Evolutionary conservation across 2,888 invertebrate species (phyloP).

Genomic region (Xiphydria camelus): DNA sequence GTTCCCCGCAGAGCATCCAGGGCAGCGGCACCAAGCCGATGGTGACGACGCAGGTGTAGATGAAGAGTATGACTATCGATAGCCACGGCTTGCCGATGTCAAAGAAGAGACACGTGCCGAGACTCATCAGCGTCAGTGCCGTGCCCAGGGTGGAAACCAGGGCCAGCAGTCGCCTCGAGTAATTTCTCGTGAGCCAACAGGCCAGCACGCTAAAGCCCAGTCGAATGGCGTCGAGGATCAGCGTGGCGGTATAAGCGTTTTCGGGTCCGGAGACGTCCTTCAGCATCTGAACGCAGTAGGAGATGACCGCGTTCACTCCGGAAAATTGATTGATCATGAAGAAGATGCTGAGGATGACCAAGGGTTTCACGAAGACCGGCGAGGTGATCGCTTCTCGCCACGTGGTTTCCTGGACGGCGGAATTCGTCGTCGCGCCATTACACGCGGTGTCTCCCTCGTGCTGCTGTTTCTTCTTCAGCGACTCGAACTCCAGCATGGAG

Average conservation of each 20-base stretch:
- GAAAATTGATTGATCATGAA: slow-evolving; percentile 72
- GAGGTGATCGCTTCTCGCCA: slow-evolving; percentile 16
- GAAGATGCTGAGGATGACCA: slow-evolving; percentile 66
- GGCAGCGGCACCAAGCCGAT: slow-evolving; percentile 70
- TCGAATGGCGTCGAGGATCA: slow-evolving; percentile 68
- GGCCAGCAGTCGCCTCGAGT: slow-evolving; percentile 68
- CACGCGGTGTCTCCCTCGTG: background rate
- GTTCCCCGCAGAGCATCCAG: slow-evolving; percentile 76
- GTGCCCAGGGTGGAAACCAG: slow-evolving; percentile 69
- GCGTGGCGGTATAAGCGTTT: slow-evolving; percentile 69
- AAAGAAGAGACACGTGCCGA: slow-evolving; percentile 60
- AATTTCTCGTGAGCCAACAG: slow-evolving; percentile 66
- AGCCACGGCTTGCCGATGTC: slow-evolving; percentile 60
- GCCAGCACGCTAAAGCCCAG: slow-evolving; percentile 66
- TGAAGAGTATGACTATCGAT: slow-evolving; percentile 61
- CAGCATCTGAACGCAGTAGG: slow-evolving; percentile 70
- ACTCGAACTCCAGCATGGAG: slow-evolving; percentile 26
- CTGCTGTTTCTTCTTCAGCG: slow-evolving; percentile 11
- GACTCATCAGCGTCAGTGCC: slow-evolving; percentile 63
- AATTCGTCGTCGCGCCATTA: background rate
- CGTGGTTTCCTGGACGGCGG: too few species aligned
- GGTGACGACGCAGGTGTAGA: slow-evolving; percentile 65
- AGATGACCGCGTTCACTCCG: slow-evolving; percentile 73
- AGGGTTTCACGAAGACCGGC: slow-evolving; percentile 61
- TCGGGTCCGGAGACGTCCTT: slow-evolving; percentile 65